These are phyloP conservation scores for Chrysochloris asiatica DNA, from an alignment of 2,113 vertebrate species.

Conservation along the genomic window DNA sequence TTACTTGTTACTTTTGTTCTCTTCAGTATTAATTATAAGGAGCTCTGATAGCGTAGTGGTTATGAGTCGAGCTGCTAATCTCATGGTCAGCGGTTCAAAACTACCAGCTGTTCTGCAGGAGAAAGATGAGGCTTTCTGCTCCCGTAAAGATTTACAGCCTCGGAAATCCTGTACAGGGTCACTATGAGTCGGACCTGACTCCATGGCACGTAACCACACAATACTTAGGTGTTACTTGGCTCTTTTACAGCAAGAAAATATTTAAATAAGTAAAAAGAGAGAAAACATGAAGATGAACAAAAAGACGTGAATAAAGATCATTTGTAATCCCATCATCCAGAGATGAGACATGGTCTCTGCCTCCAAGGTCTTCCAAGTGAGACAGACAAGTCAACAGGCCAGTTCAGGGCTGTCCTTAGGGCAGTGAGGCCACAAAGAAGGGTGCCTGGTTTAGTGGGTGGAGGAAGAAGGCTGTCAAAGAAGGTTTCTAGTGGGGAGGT, in stretches of 20 bases:
- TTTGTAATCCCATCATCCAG: background rate
- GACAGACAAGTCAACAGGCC: background rate
- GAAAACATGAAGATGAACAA: background rate
- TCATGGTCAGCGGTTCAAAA: too few species aligned
- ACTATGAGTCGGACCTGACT: too few species aligned
- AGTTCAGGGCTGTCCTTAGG: too few species aligned
- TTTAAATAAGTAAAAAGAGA: background rate
- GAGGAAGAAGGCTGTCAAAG: background rate
- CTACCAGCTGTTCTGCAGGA: too few species aligned
- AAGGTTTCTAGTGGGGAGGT: background rate
- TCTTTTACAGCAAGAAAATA: background rate
- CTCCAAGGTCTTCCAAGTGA: background rate
- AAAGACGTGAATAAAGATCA: conserved; percentile 11
- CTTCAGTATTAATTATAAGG: too few species aligned
- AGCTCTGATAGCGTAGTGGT: too few species aligned
- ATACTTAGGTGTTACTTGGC: background rate
- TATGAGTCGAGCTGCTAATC: too few species aligned
- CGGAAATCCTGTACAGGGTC: too few species aligned
- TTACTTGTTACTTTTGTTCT: too few species aligned
- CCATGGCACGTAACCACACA: too few species aligned
- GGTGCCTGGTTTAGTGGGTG: background rate
- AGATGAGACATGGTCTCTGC: background rate
- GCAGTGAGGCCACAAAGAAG: background rate
- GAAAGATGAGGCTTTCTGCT: too few species aligned
- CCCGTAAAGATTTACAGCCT: too few species aligned